phyloP scores from a whole-genome alignment of 2,113 vertebrate genomes.

The Glaucomys volans region DNA sequence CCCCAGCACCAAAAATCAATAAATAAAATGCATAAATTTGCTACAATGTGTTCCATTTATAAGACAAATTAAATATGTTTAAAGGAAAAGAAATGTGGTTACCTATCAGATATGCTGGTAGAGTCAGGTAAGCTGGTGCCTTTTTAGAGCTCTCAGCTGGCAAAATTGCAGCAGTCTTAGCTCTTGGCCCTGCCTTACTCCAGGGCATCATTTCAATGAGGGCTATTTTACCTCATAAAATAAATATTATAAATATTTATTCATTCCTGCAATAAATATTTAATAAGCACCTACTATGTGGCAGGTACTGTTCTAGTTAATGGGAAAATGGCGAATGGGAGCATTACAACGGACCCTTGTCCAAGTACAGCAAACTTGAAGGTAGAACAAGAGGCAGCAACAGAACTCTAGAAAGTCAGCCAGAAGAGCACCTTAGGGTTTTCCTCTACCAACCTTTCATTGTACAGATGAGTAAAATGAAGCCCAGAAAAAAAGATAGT shows the following conservation, averaged over 20 bases:
- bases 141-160: neutral
- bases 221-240: slow-evolving; percentile 16
- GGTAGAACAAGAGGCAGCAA: neutral
- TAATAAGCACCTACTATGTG: slow-evolving; percentile 11
- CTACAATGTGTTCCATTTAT: neutral
- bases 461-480: neutral
- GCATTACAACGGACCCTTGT: neutral
- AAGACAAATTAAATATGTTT: neutral
- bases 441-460: neutral
- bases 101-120: neutral
- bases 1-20: neutral
- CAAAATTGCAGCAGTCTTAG: neutral
- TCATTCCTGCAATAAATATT: neutral
- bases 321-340: neutral
- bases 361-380: neutral
- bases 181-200: neutral
- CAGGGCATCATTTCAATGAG: neutral
- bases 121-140: neutral
- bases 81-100: slow-evolving; percentile 17
- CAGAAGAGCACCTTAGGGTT: neutral
- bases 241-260: slow-evolving; percentile 44
- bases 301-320: neutral
- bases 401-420: neutral
- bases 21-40: neutral
- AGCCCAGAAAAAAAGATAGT: neutral